Evolutionary conservation across 64 coral and sea anemone genomes (phyloP), one percentile per base, ranked within the genome.

Genomic region (Platygyra sinensis): DNA sequence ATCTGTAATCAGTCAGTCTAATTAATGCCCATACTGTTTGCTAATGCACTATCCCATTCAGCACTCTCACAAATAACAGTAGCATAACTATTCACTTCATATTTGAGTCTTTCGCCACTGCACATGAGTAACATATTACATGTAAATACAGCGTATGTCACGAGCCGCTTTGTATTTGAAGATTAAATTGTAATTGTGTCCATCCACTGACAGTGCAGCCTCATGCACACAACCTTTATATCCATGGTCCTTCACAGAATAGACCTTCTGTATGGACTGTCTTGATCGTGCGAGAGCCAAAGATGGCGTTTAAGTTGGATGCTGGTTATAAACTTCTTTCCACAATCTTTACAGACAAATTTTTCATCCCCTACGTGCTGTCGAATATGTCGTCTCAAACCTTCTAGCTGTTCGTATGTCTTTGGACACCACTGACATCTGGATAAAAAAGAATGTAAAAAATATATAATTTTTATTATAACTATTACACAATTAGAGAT

Each of bases 391-490:
- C 95, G 83, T 79, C 95, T 82, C 46, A 98, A 69, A 8, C 95
- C 95, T 78, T 98, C 95, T 8, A 98, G 69, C 60, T 98, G 92
- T 67, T 98, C 95, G 39, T 98, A 98, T 7, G 95, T 98, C 86
- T 98, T 98, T 12, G 95, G 95, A 60, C 95, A 98, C 95, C 95
- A 98, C 52, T 98, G 95, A 62, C 95, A 98, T 46, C 95, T 98
- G 52, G 36, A 75, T 27, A 7, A 72, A 51, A 28, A 82, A 24
- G 17, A 39, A 14, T 24, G 2, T 46, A 7, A 7, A 39, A 46
- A 46, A 46, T 46, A 46, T 46, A 8, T n/a, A n/a, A n/a, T n/a
- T n/a, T n/a, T n/a, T n/a, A n/a, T n/a, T n/a, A 39, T 39, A 39
- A 39, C 5, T 39, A 39, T 39, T 39, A 39, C 38, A 39, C 2